Conservation (phyloP, 2,888 invertebrate genomes). For the Aleiodes alternator region DNA sequence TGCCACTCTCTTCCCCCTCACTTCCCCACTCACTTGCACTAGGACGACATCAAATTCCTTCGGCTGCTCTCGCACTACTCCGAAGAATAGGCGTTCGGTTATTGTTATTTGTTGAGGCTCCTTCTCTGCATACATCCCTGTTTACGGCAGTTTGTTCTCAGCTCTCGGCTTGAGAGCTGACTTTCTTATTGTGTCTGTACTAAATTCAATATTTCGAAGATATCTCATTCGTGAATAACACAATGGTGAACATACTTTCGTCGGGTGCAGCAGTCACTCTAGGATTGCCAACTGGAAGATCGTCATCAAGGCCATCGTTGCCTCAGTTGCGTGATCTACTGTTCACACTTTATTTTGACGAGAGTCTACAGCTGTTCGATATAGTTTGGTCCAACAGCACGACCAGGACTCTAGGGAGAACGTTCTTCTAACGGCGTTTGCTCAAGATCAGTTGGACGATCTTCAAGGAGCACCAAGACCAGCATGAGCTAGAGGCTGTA, state of each 20-base stretch:
- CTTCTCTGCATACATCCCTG: too few species aligned
- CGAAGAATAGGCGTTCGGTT: too few species aligned
- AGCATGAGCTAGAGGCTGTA: background rate
- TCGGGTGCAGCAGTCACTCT: background rate
- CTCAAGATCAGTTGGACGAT: background rate
- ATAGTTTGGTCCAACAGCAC: background rate
- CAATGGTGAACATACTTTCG: background rate
- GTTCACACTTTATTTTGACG: background rate
- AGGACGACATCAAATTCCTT: too few species aligned
- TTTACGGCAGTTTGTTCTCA: too few species aligned
- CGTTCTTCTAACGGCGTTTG: background rate
- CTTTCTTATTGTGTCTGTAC: too few species aligned
- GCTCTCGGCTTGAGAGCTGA: too few species aligned
- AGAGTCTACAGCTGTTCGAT: background rate
- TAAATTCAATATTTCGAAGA: too few species aligned
- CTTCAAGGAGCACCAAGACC: background rate
- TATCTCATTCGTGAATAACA: too few species aligned
- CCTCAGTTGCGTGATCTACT: background rate
- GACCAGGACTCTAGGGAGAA: background rate
- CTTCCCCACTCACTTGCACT: too few species aligned
- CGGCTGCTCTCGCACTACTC: too few species aligned
- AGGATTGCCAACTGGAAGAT: background rate
- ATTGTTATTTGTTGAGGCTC: too few species aligned
- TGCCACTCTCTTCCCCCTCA: too few species aligned
- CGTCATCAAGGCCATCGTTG: background rate